phyloP scores from a whole-genome alignment of 1,140 invertebrate genomes.

The Stegodyphus dumicola region DNA sequence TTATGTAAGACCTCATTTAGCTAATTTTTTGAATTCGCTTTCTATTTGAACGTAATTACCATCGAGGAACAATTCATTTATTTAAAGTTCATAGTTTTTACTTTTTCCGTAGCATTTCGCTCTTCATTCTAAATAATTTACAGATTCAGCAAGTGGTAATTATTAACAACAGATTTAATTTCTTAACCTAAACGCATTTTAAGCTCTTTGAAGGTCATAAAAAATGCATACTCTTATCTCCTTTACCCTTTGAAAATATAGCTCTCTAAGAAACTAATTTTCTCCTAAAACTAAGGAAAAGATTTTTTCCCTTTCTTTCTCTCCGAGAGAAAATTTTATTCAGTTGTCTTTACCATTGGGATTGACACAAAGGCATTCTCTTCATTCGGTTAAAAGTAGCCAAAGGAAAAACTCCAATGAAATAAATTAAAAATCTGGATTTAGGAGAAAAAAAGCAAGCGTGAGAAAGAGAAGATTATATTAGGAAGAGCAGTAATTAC shows the following conservation, averaged over 20 bases:
- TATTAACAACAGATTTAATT: not conserved
- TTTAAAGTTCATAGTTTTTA: too few relatives aligned
- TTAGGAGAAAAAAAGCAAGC: slow-evolving; percentile 32
- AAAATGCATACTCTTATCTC: not conserved
- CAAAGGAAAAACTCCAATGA: slow-evolving; percentile 31
- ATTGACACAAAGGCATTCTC: slow-evolving; percentile 45
- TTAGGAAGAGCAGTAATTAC: slow-evolving; percentile 51
- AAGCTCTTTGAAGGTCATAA: not conserved
- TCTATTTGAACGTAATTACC: too few relatives aligned
- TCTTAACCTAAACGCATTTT: not conserved
- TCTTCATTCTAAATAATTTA: too few relatives aligned
- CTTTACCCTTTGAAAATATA: slow-evolving; percentile 29
- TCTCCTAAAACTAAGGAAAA: slow-evolving; percentile 25
- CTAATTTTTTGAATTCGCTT: too few relatives aligned
- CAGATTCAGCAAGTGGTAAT: not conserved
- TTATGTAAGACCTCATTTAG: too few relatives aligned
- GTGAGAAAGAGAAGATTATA: slow-evolving; percentile 56
- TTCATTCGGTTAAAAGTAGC: slow-evolving; percentile 39
- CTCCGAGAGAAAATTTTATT: slow-evolving; percentile 30
- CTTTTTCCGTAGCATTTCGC: too few relatives aligned
- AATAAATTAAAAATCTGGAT: slow-evolving; percentile 50
- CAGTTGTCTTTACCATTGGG: slow-evolving; percentile 51
- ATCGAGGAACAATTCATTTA: too few relatives aligned
- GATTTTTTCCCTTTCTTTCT: slow-evolving; percentile 10
- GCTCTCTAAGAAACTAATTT: slow-evolving; percentile 49